Evolutionary conservation across 2,113 vertebrate genomes (phyloP), one percentile per base, ranked within the genome.

Genomic region (Romanogobio albipinnatus): DNA sequence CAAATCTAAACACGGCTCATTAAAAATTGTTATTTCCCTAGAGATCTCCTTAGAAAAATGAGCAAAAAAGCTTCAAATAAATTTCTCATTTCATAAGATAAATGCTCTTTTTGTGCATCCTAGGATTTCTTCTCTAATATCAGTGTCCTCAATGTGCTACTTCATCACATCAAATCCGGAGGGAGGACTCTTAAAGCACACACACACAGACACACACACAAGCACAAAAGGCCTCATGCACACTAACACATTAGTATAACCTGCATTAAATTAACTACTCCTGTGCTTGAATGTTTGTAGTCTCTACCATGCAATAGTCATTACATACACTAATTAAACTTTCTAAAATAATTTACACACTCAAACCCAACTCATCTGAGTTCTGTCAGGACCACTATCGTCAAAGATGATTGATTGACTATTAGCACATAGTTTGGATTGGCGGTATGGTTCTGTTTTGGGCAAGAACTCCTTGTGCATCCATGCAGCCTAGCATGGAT

Each of bases 21-120:
- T 90, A 87, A 86, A 86, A 62, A 58, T 49, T 68, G 84, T 84
- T 87, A 84, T 87, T 87, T 87, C 84, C 86, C 84, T 58, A 24
- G 83, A 82, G 84, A 70, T 56, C 78, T 82, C 66, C 19, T 79
- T 39, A 22, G 75, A 82, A 84, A 86, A 87, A 82, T 64, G 62
- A 82, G 61, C 62, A 79, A 87, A 83, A 85, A 76, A 66, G n/a
- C 81, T 85, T 82, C 73, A 85, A 84, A 82, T 81, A 78, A 83
- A 82, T 81, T 75, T 70, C 84, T 86, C 75, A 80, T 85, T 87
- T 87, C 49, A 56, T 29, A 43, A 87, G 73, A 87, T 62, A 83
- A 85, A 75, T 86, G 39, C 49, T 51, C 29, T 80, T 66, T 56
- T 78, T 73, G 45, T 78, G 61, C 80, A 59, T 64, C 66, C 71